Evolutionary conservation across 2,888 invertebrate genomes (phyloP), one percentile per base, ranked within the genome.

Genomic region (Lypha dubia): DNA sequence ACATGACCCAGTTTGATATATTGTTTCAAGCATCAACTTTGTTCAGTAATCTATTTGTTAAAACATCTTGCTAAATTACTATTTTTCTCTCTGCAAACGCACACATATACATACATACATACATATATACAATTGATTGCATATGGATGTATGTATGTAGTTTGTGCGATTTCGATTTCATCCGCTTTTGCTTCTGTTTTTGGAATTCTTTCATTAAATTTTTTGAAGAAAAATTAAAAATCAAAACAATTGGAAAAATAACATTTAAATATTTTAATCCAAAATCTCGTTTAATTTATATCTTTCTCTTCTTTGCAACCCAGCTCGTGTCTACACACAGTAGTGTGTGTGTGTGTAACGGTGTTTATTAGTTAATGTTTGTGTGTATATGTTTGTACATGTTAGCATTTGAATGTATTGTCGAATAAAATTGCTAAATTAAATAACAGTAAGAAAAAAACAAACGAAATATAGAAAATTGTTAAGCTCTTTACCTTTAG

Each of bases 221-320:
- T 20, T n/a, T 53, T 28, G 70, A 68, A 70, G 70, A 46, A 38
- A 68, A 83, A 70, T 84, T 80, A 80, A 80, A 80, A 84, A 77
- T 77, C 76, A 73, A 56, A 76, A 77, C 73, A 84, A 80, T 77
- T 77, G 49, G 67, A 68, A 70, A 80, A 84, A 81, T 73, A 70
- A 74, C 77, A 84, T 77, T 79, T n/a, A 68, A 63, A 75, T 81
- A 81, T 74, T 80, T 81, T 81, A 81, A 74, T 84, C 77, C 73
- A 63, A 84, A 79, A 84, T 77, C 80, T 35, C 49, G 15, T 68
- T 60, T 74, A 81, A 84, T 79, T 84, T 67, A 62, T 58, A 58
- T 65, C 44, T 13, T 11, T 41, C 17, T 20, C 22, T 41, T 2
- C 5, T 32, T 22, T 46, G 9, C 7, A n/a, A 51, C 24, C 15